Percentiles rank a stretch among this genome's conserved stretches.
phyloP scores from a whole-genome alignment of 2,888 invertebrate species.

The Pelosia muscerda region DNA sequence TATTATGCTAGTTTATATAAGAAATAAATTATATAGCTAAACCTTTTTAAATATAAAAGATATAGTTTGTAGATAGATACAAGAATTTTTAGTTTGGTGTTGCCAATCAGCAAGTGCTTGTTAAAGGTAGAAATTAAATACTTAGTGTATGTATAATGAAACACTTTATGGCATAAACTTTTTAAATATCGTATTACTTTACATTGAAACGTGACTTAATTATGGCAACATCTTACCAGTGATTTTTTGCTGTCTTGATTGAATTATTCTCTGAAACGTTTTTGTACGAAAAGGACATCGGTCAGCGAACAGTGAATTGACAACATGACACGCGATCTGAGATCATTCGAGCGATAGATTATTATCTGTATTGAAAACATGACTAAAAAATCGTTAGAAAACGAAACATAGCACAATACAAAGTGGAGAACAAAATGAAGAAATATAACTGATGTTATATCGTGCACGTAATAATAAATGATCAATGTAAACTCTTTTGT shows the following conservation, averaged over 20 bases:
- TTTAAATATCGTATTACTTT: conserved; percentile 10
- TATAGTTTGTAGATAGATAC: too few species aligned
- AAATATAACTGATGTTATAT: not conserved
- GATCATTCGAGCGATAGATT: conserved; percentile 55
- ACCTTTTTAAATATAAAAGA: not conserved
- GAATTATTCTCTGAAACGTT: conserved; percentile 48
- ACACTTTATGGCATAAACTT: not conserved
- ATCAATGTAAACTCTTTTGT: not conserved
- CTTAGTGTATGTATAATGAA: not conserved
- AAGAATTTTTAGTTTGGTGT: too few species aligned
- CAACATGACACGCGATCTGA: conserved; percentile 59
- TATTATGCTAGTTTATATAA: too few species aligned
- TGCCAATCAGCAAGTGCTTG: not conserved
- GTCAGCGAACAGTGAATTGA: conserved; percentile 59
- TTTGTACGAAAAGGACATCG: conserved; percentile 52
- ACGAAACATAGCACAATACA: not conserved
- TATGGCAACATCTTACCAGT: not conserved
- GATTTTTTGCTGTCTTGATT: conserved; percentile 24
- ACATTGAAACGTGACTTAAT: conserved; percentile 12
- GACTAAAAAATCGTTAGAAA: not conserved
- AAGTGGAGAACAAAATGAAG: not conserved
- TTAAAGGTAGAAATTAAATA: not conserved
- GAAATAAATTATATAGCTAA: too few species aligned
- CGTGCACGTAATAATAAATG: not conserved
- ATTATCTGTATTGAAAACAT: conserved; percentile 22